Evolutionary conservation across 2,888 invertebrate species (phyloP), one percentile per base, ranked within the genome.

Genomic region (Thysanoteuthis rhombus): DNA sequence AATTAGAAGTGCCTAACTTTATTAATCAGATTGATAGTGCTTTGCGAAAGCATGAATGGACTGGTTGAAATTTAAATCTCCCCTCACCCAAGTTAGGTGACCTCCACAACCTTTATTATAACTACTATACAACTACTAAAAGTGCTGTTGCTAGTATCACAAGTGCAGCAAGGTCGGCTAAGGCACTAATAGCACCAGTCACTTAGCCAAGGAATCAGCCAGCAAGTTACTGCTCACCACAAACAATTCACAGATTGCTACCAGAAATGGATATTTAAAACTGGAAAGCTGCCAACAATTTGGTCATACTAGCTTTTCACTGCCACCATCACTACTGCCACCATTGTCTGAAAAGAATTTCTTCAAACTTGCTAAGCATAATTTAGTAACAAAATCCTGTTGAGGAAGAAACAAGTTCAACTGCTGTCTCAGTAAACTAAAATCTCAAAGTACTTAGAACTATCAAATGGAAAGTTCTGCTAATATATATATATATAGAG

Each of bases 261-360:
- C 75, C n/a, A 75, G 75, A 75, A 75, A 75, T 75, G 75, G 75
- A 75, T 75, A 75, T 75, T 75, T 75, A 75, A 75, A n/a, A 75
- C 75, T 75, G 75, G 36, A 75, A 75, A 75, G 36, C n/a, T 75
- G 75, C 75, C 75, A 75, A 75, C 75, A 75, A 36, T 75, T 75
- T 75, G 36, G 36, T 75, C 75, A 75, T 75, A 75, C 75, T 75
- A 75, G 75, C 75, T 75, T n/a, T n/a, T 36, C 75, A n/a, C 16
- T n/a, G 75, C 75, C 75, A 75, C 75, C 36, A 75, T 16, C 36
- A 75, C 75, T n/a, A 75, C 36, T 16, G 36, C 36, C 12, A 75
- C 75, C 19, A 75, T 75, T 75, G 75, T n/a, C 75, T 75, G 75
- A 75, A 75, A 75, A 75, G 12, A n/a, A 10, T 16, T 75, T 75